These are phyloP conservation scores for Graptemys geographica DNA, from an alignment of 2,797 vertebrate genomes.

Conservation along the genomic window DNA sequence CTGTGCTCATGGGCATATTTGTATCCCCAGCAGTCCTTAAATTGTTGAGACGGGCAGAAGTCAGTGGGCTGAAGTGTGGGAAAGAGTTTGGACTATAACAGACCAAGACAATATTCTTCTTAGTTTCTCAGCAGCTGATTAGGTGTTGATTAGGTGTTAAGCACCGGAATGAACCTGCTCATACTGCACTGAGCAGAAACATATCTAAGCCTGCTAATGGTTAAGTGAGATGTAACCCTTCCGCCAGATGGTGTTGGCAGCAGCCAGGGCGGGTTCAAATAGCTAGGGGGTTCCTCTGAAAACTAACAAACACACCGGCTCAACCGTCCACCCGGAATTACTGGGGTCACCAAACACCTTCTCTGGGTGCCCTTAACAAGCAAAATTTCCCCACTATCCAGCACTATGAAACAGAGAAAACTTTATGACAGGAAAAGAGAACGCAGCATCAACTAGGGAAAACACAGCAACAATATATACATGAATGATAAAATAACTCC, in stretches of 20 bases:
- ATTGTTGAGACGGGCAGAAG: neutral
- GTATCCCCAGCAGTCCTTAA: fast-evolving
- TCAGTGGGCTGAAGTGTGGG: neutral
- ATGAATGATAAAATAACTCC: neutral
- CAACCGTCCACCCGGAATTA: neutral
- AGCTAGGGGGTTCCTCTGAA: neutral
- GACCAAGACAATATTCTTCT: fast-evolving
- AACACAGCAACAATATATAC: neutral
- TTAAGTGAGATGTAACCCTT: neutral
- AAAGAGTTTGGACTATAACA: neutral
- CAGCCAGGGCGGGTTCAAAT: neutral
- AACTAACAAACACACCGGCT: neutral
- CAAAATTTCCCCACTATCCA: neutral
- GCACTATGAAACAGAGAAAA: neutral
- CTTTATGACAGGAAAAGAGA: neutral
- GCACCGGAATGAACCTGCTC: neutral
- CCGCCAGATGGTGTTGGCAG: neutral
- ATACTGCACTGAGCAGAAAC: neutral
- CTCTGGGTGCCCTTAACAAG: neutral
- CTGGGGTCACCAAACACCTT: neutral
- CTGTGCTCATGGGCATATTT: fast-evolving
- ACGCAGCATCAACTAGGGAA: neutral
- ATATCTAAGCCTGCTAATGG: neutral
- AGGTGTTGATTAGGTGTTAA: neutral
- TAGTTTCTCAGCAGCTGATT: neutral